phyloP scores from a whole-genome alignment of 1,140 invertebrate species.

The Diploscapter pachys region DNA sequence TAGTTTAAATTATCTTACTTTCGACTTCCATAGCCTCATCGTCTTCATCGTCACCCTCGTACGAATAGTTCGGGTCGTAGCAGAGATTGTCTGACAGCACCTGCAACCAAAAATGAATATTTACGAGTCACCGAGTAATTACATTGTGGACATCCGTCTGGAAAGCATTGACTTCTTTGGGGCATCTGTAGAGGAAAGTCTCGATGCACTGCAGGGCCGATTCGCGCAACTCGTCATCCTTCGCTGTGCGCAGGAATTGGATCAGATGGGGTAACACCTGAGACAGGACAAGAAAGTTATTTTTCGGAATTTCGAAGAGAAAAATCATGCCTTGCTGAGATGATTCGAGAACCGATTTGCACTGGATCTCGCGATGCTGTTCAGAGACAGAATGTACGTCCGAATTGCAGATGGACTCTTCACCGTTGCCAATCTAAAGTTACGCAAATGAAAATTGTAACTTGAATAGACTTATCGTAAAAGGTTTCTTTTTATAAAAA shows the following conservation, averaged over 20 bases:
- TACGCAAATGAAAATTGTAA: no score
- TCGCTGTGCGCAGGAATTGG: conserved; percentile 11
- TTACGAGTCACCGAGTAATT: conserved; percentile 24
- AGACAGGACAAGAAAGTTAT: neutral
- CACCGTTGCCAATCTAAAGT: no score
- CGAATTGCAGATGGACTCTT: neutral
- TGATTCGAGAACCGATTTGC: conserved; percentile 15
- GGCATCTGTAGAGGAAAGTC: conserved; percentile 27
- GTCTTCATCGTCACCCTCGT: conserved; percentile 45
- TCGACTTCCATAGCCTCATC: conserved; percentile 47
- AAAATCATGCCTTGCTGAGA: neutral
- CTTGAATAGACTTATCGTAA: neutral
- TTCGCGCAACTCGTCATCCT: conserved; percentile 55
- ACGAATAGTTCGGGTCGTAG: conserved; percentile 57
- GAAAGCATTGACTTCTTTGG: conserved; percentile 19
- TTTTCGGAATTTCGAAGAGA: neutral
- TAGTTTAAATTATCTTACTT: conserved; percentile 15
- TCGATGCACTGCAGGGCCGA: conserved; percentile 40
- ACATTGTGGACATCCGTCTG: conserved; percentile 34
- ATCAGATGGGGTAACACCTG: neutral
- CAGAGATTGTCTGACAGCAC: conserved; percentile 4
- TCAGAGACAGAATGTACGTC: conserved; percentile 5
- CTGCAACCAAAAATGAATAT: conserved; percentile 25
- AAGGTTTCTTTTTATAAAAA: conserved; percentile 4
- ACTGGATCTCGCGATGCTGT: conserved; percentile 9